Base-by-base conservation (phyloP, 2,888 invertebrate genomes). In the Drosophila anomalata region DNA sequence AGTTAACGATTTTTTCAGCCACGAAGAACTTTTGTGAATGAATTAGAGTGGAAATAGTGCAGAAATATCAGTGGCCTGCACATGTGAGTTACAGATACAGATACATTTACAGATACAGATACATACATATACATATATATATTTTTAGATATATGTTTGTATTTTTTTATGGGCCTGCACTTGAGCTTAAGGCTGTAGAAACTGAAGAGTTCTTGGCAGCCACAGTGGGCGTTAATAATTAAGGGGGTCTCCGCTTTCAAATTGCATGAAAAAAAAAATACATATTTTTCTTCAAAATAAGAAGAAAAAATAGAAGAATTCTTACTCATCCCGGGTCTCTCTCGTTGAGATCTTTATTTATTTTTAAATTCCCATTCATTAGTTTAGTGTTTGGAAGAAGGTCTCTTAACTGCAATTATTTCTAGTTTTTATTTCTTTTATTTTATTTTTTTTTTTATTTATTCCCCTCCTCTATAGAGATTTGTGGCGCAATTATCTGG, bases 1-100 rank as follows among this genome's bases (percentile, higher is more conserved):
- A 57, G 39, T 26, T 57, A 61, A 60, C 60, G 47, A 59, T 17
- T 57, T 29, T 51, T 22, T 22, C 41, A 55, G 55, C 14, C 52
- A 51, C 33, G 39, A 47, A 29, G n/a, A 47, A 60, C 17, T 66
- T 72, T 83, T 76, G 74, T 85, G 89, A 89, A 89, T 88, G 89
- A 89, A 89, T 89, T 88, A 89, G 89, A 88, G 81, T 89, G 89
- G 89, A 89, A 89, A 88, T 82, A 76, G 85, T 70, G 72, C 62
- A 70, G 48, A 72, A 54, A 69, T 58, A 70, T 82, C 65, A 26
- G 26, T 8, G 8, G 52, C 62, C 36, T 46, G 55, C 39, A 51
- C 17, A 42, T 9, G 26, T 26, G 2, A 7, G 26, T 17, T 17
- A 17, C 17, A 17, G 17, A 17, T 17, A 17, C 17, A 17, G 17